phyloP scores from a whole-genome alignment of 2,888 invertebrate genomes.

The Tenthredo distinguenda region DNA sequence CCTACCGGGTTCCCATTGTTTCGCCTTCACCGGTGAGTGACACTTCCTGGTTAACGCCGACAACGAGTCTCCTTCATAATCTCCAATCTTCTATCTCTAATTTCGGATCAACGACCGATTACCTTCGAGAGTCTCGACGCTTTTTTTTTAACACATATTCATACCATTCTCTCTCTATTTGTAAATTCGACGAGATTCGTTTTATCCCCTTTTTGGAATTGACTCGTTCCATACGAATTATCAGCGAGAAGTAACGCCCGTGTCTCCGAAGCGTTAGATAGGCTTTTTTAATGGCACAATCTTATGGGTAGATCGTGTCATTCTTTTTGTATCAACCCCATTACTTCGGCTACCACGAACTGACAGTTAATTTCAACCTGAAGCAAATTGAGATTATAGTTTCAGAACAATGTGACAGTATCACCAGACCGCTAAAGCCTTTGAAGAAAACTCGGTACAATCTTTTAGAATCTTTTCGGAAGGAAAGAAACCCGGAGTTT shows the following conservation, averaged over 20 bases:
- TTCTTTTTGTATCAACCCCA: not conserved
- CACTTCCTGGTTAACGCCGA: slow-evolving; percentile 17
- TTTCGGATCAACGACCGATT: slow-evolving; percentile 17
- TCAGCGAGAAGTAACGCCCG: not conserved
- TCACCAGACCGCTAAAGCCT: not conserved
- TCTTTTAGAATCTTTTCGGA: not conserved
- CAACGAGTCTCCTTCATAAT: not conserved
- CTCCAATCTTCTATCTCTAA: slow-evolving; percentile 5
- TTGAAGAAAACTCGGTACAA: not conserved
- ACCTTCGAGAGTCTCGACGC: not conserved
- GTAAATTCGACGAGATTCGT: not conserved
- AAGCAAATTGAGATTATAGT: not conserved
- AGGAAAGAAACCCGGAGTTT: not conserved
- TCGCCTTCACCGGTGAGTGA: slow-evolving; percentile 1
- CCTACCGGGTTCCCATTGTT: slow-evolving; percentile 8
- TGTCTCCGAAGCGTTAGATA: not conserved
- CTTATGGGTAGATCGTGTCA: not conserved
- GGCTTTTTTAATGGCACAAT: not conserved
- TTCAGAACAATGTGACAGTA: not conserved
- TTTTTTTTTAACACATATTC: not conserved
- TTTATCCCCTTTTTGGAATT: not conserved
- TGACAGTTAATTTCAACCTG: not conserved
- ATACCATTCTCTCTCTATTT: not conserved
- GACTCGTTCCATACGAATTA: not conserved
- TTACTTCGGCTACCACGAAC: not conserved